Conservation (phyloP, 1,140 invertebrate species). For the Cardiocondyla obscurior region DNA sequence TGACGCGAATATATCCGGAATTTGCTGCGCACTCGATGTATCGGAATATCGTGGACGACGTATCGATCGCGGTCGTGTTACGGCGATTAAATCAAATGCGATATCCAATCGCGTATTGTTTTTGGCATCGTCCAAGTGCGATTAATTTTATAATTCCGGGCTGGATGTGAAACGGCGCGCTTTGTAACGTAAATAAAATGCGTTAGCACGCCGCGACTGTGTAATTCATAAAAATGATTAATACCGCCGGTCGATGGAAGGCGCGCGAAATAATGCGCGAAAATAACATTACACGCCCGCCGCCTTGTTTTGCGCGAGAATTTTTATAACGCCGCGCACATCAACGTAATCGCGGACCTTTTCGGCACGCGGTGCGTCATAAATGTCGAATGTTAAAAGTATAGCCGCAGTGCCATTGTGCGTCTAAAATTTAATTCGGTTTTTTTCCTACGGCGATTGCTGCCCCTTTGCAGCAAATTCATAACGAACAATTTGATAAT, state of each 20-base stretch:
- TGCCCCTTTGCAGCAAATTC: background rate
- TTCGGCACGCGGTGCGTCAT: conserved; percentile 4
- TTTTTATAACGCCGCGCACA: conserved; percentile 28
- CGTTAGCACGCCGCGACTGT: background rate
- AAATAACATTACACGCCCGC: conserved; percentile 29
- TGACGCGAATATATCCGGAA: background rate
- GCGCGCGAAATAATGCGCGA: conserved; percentile 31
- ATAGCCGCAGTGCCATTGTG: background rate
- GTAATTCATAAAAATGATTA: conserved; percentile 37
- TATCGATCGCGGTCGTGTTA: conserved; percentile 35
- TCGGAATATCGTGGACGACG: conserved; percentile 7
- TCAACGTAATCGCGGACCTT: conserved; percentile 40
- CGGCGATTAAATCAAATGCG: conserved; percentile 41
- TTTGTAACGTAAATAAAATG: conserved; percentile 37
- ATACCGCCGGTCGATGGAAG: background rate
- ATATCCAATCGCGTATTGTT: conserved; percentile 39
- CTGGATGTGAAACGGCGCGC: background rate
- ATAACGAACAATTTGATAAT: background rate
- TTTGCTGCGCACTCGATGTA: background rate
- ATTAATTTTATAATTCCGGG: conserved; percentile 46
- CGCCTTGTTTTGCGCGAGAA: background rate
- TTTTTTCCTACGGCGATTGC: background rate
- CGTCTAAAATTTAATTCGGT: conserved; percentile 44
- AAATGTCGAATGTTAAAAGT: conserved; percentile 46
- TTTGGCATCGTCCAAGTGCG: conserved; percentile 11